phyloP scores from a whole-genome alignment of 1,140 invertebrate species.

The Scaptomyza hsui region DNA sequence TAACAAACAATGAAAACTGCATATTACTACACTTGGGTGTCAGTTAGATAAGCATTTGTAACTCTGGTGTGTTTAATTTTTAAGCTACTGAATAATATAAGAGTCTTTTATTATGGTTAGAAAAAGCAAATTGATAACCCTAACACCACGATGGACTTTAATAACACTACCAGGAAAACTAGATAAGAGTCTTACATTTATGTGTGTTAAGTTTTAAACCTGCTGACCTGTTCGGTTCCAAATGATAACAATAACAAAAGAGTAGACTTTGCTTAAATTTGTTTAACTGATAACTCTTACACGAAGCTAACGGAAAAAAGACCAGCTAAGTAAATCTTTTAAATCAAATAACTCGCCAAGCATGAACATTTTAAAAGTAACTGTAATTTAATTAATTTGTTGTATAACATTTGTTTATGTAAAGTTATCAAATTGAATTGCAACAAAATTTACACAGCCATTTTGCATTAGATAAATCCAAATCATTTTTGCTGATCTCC shows the following conservation, averaged over 20 bases:
- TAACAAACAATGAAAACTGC: background rate
- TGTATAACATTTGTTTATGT: constrained; percentile 4
- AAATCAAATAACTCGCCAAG: background rate
- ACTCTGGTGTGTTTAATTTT: background rate
- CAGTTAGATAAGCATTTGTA: background rate
- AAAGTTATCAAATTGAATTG: background rate
- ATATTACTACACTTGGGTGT: background rate
- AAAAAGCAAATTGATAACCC: background rate
- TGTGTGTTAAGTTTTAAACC: background rate
- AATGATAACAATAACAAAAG: no score
- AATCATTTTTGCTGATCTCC: constrained; percentile 21
- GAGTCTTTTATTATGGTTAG: no score
- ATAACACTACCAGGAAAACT: background rate
- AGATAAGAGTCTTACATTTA: background rate
- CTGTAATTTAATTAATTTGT: background rate
- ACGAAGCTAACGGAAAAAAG: no score
- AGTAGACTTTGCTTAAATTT: no score
- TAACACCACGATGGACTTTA: background rate
- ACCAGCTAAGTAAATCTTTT: background rate
- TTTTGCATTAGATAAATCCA: constrained; percentile 11
- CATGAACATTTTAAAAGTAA: background rate
- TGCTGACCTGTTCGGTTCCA: no score
- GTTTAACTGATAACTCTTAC: no score
- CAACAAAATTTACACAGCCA: background rate
- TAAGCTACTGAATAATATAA: background rate